A percentile compares a stretch with the other conserved stretches of the same genome.
These are phyloP conservation scores for Uria aalge DNA, from an alignment of 2,113 vertebrate species.

Conservation along the genomic window DNA sequence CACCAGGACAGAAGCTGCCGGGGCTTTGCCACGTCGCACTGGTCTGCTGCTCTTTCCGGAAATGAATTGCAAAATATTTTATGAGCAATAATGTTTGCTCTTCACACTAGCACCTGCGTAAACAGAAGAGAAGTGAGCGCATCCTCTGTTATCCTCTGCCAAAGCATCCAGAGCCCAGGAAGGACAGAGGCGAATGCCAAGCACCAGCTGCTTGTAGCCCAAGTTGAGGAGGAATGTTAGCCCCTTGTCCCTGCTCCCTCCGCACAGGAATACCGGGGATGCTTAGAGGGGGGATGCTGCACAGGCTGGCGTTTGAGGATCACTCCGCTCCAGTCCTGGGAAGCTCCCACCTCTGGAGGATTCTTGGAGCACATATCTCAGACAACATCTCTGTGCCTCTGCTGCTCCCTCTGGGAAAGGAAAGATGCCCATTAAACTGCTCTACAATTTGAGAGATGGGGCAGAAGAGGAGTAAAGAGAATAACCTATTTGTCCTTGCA, in stretches of 20 bases:
- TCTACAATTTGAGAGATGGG: neutral
- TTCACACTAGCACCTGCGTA: conserved; percentile 2
- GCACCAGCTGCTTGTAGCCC: neutral
- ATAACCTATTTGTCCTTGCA: neutral
- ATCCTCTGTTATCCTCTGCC: neutral
- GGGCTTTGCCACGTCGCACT: neutral
- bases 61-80: neutral
- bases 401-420: neutral
- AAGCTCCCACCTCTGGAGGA: neutral
- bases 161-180: neutral
- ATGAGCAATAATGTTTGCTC: neutral
- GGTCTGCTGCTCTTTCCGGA: neutral
- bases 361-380: neutral
- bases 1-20: rapidly evolving
- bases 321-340: neutral
- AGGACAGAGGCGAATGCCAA: neutral
- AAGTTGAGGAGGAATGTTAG: no score
- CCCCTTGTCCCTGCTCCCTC: rapidly evolving
- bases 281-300: neutral
- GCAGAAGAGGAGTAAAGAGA: neutral
- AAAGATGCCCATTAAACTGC: neutral
- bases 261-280: no score
- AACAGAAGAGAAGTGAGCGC: neutral
- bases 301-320: rapidly evolving
- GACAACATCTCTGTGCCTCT: neutral